A percentile compares a stretch with the other conserved stretches of the same genome.
Evolutionary conservation across 2,888 invertebrate species (phyloP).

Genomic region (Pyrochroa serraticornis): DNA sequence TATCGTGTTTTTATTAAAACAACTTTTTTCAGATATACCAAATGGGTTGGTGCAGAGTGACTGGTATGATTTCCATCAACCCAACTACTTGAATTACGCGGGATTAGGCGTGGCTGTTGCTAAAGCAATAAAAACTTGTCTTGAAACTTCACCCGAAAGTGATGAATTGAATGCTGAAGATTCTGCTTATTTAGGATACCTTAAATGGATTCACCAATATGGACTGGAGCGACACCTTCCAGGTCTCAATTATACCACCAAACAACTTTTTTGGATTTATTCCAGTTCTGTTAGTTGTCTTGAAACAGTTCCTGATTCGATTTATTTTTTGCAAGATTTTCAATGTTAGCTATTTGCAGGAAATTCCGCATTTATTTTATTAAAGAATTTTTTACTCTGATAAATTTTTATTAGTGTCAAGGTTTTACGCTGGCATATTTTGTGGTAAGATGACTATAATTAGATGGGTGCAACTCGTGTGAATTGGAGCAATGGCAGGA

Average conservation of each 20-base stretch:
- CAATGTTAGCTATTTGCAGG: neutral
- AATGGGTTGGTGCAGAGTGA: conserved; percentile 42
- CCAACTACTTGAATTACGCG: conserved; percentile 48
- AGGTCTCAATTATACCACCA: conserved; percentile 70
- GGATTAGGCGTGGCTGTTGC: conserved; percentile 47
- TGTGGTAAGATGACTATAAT: no score
- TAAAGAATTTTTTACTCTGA: neutral
- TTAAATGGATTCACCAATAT: conserved; percentile 70
- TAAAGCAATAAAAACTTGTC: conserved; percentile 32
- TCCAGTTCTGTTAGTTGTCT: conserved; percentile 26
- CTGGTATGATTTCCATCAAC: conserved; percentile 40
- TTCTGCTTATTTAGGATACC: conserved; percentile 82
- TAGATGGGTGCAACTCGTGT: no score
- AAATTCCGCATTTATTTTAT: neutral
- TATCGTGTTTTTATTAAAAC: neutral
- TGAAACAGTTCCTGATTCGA: conserved; percentile 9
- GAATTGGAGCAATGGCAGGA: no score
- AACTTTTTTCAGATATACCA: conserved; percentile 41
- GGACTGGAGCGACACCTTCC: conserved; percentile 71
- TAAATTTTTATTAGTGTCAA: no score
- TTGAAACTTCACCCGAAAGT: conserved; percentile 77
- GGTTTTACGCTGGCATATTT: no score
- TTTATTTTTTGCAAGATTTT: conserved; percentile 19
- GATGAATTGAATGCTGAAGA: conserved; percentile 72
- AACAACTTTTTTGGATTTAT: conserved; percentile 61